Base-by-base conservation (phyloP, 2,797 vertebrate species). In the Sciurus carolinensis region DNA sequence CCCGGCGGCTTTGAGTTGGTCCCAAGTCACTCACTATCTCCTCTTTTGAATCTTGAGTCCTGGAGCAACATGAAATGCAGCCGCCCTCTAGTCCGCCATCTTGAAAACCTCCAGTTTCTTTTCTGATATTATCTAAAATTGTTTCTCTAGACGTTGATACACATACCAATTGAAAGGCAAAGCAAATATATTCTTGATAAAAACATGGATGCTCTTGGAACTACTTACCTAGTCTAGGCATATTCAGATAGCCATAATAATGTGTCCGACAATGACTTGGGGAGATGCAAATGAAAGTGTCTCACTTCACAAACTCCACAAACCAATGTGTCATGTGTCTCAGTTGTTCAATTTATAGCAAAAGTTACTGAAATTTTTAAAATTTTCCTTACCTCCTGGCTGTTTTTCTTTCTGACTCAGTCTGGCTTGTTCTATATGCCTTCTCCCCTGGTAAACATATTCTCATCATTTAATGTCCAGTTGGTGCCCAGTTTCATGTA, bases 111-210 rank as follows among this genome's bases (percentile, higher is more conserved):
- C 69, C 11, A 47, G 1, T 64, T 86, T 96, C 28, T 59, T 71
- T 90, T 82, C 44, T 85, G 24, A 62, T 50, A 28, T 87, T 42
- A 71, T 90, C 90, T 90, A 62, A 80, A 73, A 73, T 93, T 57
- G 20, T 91, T 84, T 95, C 72, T 89, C 17, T 84, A 71, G 44
- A 72, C 47, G 50, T 50, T 91, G 47, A 81, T 91, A 59, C 26
- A 76, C 1, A 84, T 66, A 47, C 66, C 36, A 67, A n/a, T 47
- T 67, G 77, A 54, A 64, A 88, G 18, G 5, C 50, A 59, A 79
- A 91, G 79, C 64, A 82, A 87, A 86, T 64, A 86, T 64, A 89
- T 84, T 83, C 69, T 92, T 67, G 5, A 62, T 87, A 62, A 79
- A 85, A 90, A 6, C 22, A 42, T n/a, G 28, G 24, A 52, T 87